Conservation (phyloP, 2,797 vertebrate species). For the Vespertilio murinus region DNA sequence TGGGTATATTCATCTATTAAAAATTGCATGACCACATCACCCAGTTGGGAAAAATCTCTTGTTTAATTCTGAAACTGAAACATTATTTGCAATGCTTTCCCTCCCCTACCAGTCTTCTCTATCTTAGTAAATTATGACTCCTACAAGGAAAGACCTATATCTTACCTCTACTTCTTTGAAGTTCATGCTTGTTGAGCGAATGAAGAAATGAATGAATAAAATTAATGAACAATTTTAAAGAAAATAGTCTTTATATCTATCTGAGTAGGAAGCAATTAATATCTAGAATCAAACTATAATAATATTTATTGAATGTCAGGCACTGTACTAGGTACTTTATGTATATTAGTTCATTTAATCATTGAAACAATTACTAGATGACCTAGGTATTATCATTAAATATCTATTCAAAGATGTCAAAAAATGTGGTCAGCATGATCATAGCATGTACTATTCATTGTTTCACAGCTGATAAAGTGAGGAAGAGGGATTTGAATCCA, state of each 20-base stretch:
- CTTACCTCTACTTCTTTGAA: slow-evolving; percentile 32
- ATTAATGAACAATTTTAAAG: slow-evolving; percentile 8
- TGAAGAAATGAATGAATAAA: background rate
- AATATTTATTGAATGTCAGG: background rate
- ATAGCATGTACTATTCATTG: background rate
- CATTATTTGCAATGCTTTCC: background rate
- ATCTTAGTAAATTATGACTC: background rate
- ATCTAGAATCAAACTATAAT: background rate
- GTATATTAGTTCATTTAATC: background rate
- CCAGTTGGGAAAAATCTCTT: background rate
- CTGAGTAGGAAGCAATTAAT: background rate
- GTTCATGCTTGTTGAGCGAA: background rate
- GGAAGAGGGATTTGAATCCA: background rate
- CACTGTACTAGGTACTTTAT: background rate
- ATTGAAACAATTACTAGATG: background rate
- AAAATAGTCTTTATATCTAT: background rate
- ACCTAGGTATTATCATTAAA: background rate
- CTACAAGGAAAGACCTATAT: background rate
- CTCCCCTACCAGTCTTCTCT: background rate
- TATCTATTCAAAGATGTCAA: background rate
- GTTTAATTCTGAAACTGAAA: slow-evolving; percentile 11
- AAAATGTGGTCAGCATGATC: background rate
- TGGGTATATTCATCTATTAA: slow-evolving; percentile 35
- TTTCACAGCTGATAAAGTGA: background rate
- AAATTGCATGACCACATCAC: background rate